phyloP scores from a whole-genome alignment of 2,888 invertebrate species.

The Muscina levida region DNA sequence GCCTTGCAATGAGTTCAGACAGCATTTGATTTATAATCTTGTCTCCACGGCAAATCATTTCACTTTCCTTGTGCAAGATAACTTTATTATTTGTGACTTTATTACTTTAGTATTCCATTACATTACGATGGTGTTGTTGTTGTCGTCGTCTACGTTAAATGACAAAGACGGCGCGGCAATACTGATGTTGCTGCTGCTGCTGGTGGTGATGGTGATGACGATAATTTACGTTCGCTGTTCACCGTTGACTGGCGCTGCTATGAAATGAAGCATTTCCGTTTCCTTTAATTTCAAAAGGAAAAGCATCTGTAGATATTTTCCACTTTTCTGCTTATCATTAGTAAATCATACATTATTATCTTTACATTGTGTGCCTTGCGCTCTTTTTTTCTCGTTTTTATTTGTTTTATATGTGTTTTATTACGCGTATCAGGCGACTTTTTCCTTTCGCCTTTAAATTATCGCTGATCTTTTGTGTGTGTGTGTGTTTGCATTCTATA shows the following conservation, averaged over 20 bases:
- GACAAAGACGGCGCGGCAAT: no score
- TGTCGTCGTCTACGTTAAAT: no score
- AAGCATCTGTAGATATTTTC: conserved; percentile 11
- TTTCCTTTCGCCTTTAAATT: conserved; percentile 7
- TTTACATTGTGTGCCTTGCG: no score
- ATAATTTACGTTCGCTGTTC: no score
- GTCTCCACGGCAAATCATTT: neutral
- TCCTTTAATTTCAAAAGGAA: neutral
- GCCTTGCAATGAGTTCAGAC: no score
- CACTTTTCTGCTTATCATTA: conserved; percentile 20
- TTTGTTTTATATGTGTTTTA: neutral
- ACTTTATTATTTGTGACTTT: conserved; percentile 8
- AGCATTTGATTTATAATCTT: neutral
- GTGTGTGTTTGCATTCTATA: neutral
- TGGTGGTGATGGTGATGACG: no score
- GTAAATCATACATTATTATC: conserved; percentile 21
- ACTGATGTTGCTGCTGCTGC: no score
- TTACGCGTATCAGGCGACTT: neutral
- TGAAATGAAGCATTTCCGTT: conserved; percentile 13
- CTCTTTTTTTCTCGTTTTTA: no score
- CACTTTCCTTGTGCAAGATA: neutral
- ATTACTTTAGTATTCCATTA: conserved; percentile 8
- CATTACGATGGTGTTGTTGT: neutral
- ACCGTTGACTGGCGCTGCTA: neutral
- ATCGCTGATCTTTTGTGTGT: neutral